phyloP scores from a whole-genome alignment of 2,888 invertebrate genomes.

The Drosophila nigricruria region DNA sequence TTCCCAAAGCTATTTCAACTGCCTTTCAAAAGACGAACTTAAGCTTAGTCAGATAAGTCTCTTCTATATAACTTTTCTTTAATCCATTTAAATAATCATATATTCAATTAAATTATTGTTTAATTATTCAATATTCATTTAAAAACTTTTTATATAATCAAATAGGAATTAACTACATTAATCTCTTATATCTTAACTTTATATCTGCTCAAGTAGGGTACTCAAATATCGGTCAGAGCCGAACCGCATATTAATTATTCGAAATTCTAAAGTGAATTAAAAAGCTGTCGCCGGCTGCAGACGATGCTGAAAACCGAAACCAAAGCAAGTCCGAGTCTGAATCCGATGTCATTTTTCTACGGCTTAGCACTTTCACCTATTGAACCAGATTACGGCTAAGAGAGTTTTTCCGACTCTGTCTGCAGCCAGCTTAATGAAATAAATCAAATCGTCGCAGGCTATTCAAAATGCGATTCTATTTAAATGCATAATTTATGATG shows the following conservation, averaged over 20 bases:
- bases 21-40: too few relatives aligned
- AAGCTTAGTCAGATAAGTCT: too few relatives aligned
- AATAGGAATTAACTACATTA: too few relatives aligned
- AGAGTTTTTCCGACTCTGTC: conserved; percentile 19
- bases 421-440: conserved; percentile 12
- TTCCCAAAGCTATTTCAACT: neutral
- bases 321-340: conserved; percentile 2
- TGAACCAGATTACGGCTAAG: conserved; percentile 27
- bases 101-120: neutral
- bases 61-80: too few relatives aligned
- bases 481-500: conserved; percentile 22
- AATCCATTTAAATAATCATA: neutral
- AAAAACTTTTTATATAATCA: neutral
- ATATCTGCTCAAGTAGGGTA: neutral
- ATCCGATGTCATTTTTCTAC: conserved; percentile 50
- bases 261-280: conserved; percentile 15
- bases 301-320: neutral
- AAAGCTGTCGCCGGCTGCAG: conserved; percentile 10
- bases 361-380: conserved; percentile 73
- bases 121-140: neutral
- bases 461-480: conserved; percentile 13
- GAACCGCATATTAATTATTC: neutral
- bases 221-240: neutral
- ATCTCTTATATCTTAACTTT: neutral
- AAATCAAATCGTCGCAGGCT: conserved; percentile 31